These are phyloP conservation scores for Phalacrocorax aristotelis DNA, from an alignment of 2,113 vertebrate genomes.

Conservation along the genomic window DNA sequence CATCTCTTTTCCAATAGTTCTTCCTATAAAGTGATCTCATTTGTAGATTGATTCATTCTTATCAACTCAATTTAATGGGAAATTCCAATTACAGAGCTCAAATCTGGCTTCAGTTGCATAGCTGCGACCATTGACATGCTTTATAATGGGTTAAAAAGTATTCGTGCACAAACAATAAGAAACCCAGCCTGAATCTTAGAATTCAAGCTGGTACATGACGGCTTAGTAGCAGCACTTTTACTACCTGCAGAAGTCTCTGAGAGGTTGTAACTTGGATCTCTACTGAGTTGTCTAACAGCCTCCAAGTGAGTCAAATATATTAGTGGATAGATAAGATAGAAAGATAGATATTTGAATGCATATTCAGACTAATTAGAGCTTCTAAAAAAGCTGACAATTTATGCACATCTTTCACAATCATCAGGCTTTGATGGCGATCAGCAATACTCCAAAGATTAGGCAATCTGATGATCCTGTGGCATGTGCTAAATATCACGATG, in stretches of 20 bases:
- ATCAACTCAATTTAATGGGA: neutral
- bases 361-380: neutral
- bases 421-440: neutral
- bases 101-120: neutral
- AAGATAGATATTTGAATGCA: neutral
- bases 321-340: slow-evolving; percentile 1
- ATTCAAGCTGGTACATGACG: neutral
- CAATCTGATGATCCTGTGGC: neutral
- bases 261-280: neutral
- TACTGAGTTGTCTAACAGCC: neutral
- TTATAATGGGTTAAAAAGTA: slow-evolving; percentile 2
- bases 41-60: neutral
- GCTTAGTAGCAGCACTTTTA: neutral
- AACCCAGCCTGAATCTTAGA: neutral
- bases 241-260: neutral
- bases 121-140: neutral
- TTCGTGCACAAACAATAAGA: neutral
- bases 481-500: neutral
- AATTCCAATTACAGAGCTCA: slow-evolving; percentile 15
- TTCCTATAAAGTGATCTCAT: neutral
- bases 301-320: slow-evolving; percentile 9
- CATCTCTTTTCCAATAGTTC: neutral
- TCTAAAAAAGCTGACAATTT: neutral
- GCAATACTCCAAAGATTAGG: neutral
- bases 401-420: neutral